Percentiles rank a stretch among this genome's conserved stretches.
These are phyloP conservation scores for Drusus annulatus DNA, from an alignment of 1,140 invertebrate species.

Conservation along the genomic window DNA sequence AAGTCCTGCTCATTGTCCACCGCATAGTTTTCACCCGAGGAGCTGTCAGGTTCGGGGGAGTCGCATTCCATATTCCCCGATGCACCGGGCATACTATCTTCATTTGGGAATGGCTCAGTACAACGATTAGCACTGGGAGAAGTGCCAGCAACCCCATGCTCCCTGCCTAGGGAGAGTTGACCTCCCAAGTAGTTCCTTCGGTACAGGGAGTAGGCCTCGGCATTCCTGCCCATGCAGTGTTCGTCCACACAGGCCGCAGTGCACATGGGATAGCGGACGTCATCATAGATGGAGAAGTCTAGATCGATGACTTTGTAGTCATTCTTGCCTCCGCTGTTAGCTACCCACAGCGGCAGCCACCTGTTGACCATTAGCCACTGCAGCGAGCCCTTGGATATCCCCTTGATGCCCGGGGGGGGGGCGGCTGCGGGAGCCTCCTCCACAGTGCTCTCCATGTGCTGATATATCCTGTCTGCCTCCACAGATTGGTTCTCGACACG, in stretches of 20 bases:
- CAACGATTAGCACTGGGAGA: conserved; percentile 35
- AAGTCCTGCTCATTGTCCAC: conserved; percentile 53
- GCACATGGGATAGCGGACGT: conserved; percentile 53
- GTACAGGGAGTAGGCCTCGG: conserved; percentile 47
- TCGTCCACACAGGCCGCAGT: conserved; percentile 52
- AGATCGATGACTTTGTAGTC: conserved; percentile 75
- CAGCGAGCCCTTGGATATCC: conserved; percentile 73
- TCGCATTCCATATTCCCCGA: conserved; percentile 47
- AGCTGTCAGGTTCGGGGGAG: conserved; percentile 50
- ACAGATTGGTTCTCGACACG: conserved; percentile 55
- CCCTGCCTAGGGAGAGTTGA: conserved; percentile 5
- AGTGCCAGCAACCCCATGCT: conserved; percentile 1
- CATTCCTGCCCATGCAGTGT: conserved; percentile 43
- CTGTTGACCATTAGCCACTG: conserved; percentile 74
- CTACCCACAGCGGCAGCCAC: conserved; percentile 74
- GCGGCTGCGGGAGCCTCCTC: conserved; percentile 40
- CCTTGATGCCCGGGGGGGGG: conserved; percentile 61
- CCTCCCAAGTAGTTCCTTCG: conserved; percentile 40
- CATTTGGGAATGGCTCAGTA: conserved; percentile 13
- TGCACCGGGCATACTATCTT: conserved; percentile 8
- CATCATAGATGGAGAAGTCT: conserved; percentile 65
- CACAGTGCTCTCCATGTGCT: conserved; percentile 38
- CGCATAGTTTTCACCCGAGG: conserved; percentile 47
- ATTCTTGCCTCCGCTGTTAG: conserved; percentile 67
- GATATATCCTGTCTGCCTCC: conserved; percentile 56